Evolutionary conservation across 2,888 invertebrate species (phyloP), one percentile per base, ranked within the genome.

Genomic region (Caradrina clavipalpis): DNA sequence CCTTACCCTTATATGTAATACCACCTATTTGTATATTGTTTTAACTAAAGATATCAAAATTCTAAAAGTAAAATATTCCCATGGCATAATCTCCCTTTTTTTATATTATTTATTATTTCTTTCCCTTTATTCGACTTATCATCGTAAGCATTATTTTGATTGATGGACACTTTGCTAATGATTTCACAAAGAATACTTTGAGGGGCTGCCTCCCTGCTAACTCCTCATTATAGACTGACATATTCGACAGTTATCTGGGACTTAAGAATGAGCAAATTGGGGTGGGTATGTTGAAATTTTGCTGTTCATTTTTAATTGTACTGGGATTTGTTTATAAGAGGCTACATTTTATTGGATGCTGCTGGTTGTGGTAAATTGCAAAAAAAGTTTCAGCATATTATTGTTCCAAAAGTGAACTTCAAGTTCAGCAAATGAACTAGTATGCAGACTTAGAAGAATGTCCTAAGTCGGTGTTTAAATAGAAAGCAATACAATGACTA

Each of bases 161-260:
- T 74, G 59, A 74, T 69, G 55, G 69, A 63, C 51, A 42, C 10
- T 59, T 69, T 63, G 22, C 11, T 53, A 75, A 75, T 69, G 51
- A 75, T 57, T 62, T 22, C 31, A 31, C 39, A 49, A 35, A 49
- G 0, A 61, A 74, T 51, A 66, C 47, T 53, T n/a, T 58, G 21
- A 51, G 50, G 22, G 22, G 22, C 35, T 42, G 26, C 39, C 22
- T 42, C 13, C 13, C 5, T 62, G 60, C 39, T 50, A 10, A 39
- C 21, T 50, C 15, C 64, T 70, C 54, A 76, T 76, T 76, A 62
- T 11, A 15, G 0, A 35, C 2, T 65, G 39, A 65, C 50, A 55
- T 61, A 47, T 62, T 47, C 65, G 75, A 76, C 75, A 76, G 50
- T 62, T 59, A 66, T 76, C 60, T n/a, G 22, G 8, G 49, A 56